Percentiles rank a stretch among this genome's conserved stretches.
phyloP scores from a whole-genome alignment of 2,113 vertebrate genomes.

The Henicopernis longicauda region DNA sequence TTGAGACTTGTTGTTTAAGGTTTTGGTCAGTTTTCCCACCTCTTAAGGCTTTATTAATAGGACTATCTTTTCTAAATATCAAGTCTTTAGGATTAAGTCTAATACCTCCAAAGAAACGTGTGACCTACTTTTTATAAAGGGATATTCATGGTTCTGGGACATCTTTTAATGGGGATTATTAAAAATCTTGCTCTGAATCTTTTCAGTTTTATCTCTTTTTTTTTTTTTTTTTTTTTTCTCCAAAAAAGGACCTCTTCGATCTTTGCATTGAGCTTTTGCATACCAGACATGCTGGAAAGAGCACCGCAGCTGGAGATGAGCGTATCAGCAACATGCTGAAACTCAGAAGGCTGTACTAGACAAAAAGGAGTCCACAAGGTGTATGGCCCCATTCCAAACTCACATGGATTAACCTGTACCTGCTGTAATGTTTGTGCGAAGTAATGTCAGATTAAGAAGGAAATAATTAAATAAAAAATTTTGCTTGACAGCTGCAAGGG shows the following conservation, averaged over 20 bases:
- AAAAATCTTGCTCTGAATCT: not conserved
- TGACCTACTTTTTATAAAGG: not conserved
- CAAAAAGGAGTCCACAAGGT: not conserved
- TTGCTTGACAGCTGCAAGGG: not conserved
- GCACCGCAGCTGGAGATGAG: not conserved
- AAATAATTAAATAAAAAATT: not conserved
- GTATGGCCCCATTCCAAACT: not conserved
- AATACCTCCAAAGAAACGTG: not conserved
- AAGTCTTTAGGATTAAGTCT: not conserved
- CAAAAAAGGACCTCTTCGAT: not conserved
- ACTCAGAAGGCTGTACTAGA: not conserved
- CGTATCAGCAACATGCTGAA: not conserved
- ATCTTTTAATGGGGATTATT: not conserved
- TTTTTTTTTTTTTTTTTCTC: fast-evolving
- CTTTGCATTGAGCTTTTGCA: not conserved
- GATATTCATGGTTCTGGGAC: not conserved
- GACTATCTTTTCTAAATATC: not conserved
- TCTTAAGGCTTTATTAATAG: not conserved
- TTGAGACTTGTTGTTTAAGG: not conserved
- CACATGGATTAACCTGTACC: not conserved
- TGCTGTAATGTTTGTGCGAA: not conserved
- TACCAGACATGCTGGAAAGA: not conserved
- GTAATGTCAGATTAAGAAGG: not conserved
- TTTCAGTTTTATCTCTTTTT: not conserved
- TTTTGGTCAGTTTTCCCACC: not conserved